Percentiles rank a stretch among this genome's conserved stretches.
Evolutionary conservation across 1,140 invertebrate genomes (phyloP).

Genomic region (Hirudo medicinalis): DNA sequence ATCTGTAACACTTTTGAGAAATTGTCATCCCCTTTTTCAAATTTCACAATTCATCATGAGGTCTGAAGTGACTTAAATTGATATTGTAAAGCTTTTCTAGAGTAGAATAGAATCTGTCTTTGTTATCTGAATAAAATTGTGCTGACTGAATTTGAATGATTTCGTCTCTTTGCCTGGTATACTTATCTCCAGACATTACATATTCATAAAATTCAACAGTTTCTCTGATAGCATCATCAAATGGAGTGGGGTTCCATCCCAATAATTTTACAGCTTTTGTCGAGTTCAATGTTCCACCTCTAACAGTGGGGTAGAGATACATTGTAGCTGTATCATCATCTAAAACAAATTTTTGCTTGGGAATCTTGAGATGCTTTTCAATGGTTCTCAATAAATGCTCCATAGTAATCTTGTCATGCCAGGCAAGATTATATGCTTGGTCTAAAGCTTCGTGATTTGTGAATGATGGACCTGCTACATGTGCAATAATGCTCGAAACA

Average conservation of each 20-base stretch:
- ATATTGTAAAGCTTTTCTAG: slow-evolving; percentile 22
- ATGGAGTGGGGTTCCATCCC: slow-evolving; percentile 37
- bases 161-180: slow-evolving; percentile 20
- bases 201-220: slow-evolving; percentile 41
- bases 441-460: slow-evolving; percentile 28
- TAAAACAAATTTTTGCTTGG: slow-evolving; percentile 27
- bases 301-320: slow-evolving; percentile 42
- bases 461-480: slow-evolving; percentile 23
- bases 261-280: slow-evolving; percentile 35
- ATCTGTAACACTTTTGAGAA: no score
- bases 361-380: slow-evolving; percentile 28
- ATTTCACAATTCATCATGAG: slow-evolving; percentile 22
- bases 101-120: slow-evolving; percentile 16
- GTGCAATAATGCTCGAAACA: slow-evolving; percentile 37
- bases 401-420: slow-evolving; percentile 33
- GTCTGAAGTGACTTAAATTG: slow-evolving; percentile 20
- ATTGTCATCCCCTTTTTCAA: no score
- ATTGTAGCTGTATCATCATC: slow-evolving; percentile 27
- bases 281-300: slow-evolving; percentile 38
- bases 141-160: slow-evolving; percentile 20
- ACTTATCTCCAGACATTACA: slow-evolving; percentile 25
- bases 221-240: slow-evolving; percentile 32
- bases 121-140: slow-evolving; percentile 17
- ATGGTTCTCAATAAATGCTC: slow-evolving; percentile 33
- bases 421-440: slow-evolving; percentile 42